Conservation (phyloP, 2,888 invertebrate species). For the Venustoraphidia nigricollis region DNA sequence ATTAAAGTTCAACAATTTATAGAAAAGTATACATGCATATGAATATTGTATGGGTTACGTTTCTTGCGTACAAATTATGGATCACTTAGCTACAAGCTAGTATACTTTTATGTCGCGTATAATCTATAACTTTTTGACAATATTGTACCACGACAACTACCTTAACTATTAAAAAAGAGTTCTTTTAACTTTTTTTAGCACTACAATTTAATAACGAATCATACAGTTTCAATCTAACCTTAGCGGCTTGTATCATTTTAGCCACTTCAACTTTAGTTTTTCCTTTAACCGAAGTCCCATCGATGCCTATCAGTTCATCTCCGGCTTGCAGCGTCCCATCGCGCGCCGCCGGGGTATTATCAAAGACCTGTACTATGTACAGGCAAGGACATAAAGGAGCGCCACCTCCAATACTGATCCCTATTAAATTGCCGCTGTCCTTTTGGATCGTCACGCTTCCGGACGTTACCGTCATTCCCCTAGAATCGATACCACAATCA, state of each 20-base stretch:
- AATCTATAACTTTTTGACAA: no score
- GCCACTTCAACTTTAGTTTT: slow-evolving; percentile 97
- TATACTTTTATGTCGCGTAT: no score
- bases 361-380: slow-evolving; percentile 97
- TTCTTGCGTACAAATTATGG: no score
- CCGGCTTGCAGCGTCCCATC: slow-evolving; percentile 94
- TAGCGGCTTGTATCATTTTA: slow-evolving; percentile 92
- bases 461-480: slow-evolving; percentile 97
- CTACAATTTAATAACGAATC: no score
- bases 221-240: slow-evolving; percentile 31
- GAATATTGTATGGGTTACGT: no score
- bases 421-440: slow-evolving; percentile 86
- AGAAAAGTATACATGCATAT: no score
- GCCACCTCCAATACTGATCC: slow-evolving; percentile 96
- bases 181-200: no score
- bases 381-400: slow-evolving; percentile 91
- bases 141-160: no score
- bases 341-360: slow-evolving; percentile 87
- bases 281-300: slow-evolving; percentile 83
- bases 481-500: slow-evolving; percentile 24
- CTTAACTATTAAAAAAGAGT: no score
- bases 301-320: slow-evolving; percentile 91
- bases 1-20: no score
- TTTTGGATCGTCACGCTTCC: slow-evolving; percentile 82
- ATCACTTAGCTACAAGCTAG: no score